phyloP scores from a whole-genome alignment of 2,888 invertebrate species.

The Plagiodera versicolora region DNA sequence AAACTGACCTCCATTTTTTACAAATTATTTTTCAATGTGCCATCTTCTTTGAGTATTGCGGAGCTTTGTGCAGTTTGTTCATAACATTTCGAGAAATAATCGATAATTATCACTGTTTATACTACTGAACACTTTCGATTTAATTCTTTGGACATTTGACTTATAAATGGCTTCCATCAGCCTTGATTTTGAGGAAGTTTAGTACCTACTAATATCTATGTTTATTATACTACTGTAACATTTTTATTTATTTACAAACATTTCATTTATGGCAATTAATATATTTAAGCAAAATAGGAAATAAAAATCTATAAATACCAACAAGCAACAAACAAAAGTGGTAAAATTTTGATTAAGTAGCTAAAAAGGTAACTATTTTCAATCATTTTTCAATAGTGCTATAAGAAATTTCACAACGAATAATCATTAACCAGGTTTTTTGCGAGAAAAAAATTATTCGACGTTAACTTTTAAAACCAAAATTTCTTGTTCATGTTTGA shows the following conservation, averaged over 20 bases:
- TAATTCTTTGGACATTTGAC: slow-evolving; percentile 32
- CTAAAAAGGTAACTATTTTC: background rate
- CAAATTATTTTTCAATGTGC: background rate
- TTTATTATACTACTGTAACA: background rate
- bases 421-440: too few species aligned
- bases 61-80: background rate
- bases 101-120: background rate
- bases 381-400: too few species aligned
- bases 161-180: slow-evolving; percentile 32
- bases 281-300: background rate
- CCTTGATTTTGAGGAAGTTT: slow-evolving; percentile 33
- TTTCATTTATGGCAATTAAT: background rate
- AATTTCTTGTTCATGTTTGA: too few species aligned
- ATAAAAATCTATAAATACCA: slow-evolving; percentile 5
- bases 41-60: background rate
- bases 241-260: background rate
- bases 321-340: slow-evolving; percentile 9
- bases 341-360: slow-evolving; percentile 6
- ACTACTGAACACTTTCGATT: background rate
- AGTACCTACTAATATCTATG: slow-evolving; percentile 7
- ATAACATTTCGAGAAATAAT: background rate
- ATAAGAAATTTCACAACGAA: too few species aligned
- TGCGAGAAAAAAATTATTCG: too few species aligned
- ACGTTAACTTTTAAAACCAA: too few species aligned
- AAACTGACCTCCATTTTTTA: slow-evolving; percentile 16